Conservation (phyloP, 2,888 invertebrate species). For the Xestia sexstrigata region DNA sequence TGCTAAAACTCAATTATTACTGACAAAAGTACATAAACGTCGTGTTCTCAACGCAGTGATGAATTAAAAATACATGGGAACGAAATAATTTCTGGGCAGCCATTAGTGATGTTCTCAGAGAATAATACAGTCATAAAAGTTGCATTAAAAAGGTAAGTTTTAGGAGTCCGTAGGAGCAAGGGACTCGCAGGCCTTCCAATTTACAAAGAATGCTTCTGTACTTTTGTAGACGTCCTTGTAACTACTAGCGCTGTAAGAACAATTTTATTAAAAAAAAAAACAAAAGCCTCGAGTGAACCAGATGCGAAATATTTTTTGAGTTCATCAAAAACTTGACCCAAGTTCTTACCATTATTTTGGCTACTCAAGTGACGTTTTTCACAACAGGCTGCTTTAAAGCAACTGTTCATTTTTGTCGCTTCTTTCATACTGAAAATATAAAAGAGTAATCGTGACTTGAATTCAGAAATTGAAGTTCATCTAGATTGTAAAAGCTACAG, state of each 20-base stretch:
- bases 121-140: conserved; percentile 62
- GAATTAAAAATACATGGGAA: conserved; percentile 62
- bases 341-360: not conserved
- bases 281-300: not conserved
- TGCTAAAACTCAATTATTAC: conserved; percentile 51
- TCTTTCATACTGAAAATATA: no score
- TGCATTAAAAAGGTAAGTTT: conserved; percentile 59
- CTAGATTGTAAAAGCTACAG: not conserved
- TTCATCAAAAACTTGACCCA: not conserved
- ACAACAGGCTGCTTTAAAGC: not conserved
- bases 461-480: not conserved
- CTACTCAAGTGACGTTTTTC: not conserved
- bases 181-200: not conserved
- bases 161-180: conserved; percentile 19
- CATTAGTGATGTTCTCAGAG: conserved; percentile 60
- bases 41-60: conserved; percentile 48
- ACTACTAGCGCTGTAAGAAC: not conserved
- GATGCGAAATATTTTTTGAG: not conserved
- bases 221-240: not conserved
- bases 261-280: not conserved
- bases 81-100: conserved; percentile 27
- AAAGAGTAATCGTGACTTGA: no score
- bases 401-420: no score
- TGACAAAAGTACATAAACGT: conserved; percentile 46
- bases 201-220: not conserved